phyloP scores from a whole-genome alignment of 2,888 invertebrate genomes.

The Calliopum simillimum region DNA sequence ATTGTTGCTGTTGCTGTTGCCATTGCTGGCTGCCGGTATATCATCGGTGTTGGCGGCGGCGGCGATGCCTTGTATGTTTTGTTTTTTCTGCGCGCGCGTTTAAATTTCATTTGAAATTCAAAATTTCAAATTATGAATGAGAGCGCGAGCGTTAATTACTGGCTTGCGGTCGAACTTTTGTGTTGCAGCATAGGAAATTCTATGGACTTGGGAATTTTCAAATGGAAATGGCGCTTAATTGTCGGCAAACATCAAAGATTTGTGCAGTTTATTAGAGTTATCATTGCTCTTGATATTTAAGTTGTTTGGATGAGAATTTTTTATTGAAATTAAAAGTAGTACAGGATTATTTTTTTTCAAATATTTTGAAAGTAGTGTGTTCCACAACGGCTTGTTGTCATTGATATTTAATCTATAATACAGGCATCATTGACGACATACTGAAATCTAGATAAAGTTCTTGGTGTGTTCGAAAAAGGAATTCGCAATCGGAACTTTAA shows the following conservation, averaged over 20 bases:
- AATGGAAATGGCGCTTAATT: constrained; percentile 31
- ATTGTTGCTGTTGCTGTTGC: not conserved
- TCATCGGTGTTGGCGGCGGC: not conserved
- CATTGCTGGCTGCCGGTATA: not conserved
- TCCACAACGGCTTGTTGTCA: too few species aligned
- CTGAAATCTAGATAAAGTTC: too few species aligned
- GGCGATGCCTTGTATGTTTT: not conserved
- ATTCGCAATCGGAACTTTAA: too few species aligned
- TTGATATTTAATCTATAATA: too few species aligned
- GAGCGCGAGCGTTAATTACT: not conserved
- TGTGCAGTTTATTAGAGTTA: not conserved
- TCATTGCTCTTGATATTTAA: not conserved
- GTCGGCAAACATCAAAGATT: constrained; percentile 32
- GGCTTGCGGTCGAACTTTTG: not conserved
- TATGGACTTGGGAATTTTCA: not conserved
- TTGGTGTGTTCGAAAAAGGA: too few species aligned
- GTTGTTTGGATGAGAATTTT: too few species aligned
- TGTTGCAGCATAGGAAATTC: not conserved
- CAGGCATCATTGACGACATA: too few species aligned
- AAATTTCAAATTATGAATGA: constrained; percentile 25
- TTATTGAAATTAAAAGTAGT: too few species aligned
- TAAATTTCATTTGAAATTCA: constrained; percentile 27
- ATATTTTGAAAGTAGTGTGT: too few species aligned
- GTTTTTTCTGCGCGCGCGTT: constrained; percentile 15
- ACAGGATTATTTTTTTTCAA: too few species aligned